Conservation (phyloP, 2,113 vertebrate species). For the Malurus cyaneus region DNA sequence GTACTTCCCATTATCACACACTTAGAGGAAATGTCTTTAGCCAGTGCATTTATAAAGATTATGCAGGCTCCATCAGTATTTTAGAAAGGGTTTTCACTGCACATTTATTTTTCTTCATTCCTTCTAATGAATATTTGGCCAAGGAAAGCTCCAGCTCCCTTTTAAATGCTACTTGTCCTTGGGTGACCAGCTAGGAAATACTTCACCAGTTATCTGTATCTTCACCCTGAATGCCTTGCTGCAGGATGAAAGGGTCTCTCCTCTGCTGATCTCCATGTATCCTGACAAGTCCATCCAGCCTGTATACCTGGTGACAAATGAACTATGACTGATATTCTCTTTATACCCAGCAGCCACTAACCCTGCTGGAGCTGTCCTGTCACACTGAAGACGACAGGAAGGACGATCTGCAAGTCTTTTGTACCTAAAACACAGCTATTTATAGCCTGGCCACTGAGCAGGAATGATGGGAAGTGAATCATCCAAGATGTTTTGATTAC, state of each 20-base stretch:
- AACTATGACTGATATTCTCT: neutral
- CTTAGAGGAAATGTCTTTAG: neutral
- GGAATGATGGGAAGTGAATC: constrained; percentile 37
- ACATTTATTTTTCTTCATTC: neutral
- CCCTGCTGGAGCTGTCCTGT: neutral
- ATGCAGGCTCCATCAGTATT: neutral
- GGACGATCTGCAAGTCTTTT: neutral
- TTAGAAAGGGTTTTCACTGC: neutral
- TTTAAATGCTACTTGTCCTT: neutral
- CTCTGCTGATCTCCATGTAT: neutral
- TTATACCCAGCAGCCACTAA: neutral
- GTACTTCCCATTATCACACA: neutral
- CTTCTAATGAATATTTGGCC: neutral
- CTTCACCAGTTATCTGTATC: neutral
- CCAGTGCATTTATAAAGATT: neutral
- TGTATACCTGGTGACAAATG: neutral
- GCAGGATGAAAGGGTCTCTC: neutral
- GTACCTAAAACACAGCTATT: constrained; percentile 10
- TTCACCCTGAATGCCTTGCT: neutral
- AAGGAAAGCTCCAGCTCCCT: neutral
- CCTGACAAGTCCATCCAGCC: neutral
- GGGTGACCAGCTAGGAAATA: neutral
- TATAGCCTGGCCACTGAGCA: neutral
- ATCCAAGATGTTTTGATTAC: constrained; percentile 43
- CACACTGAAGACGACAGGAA: neutral